Percentiles rank a stretch among this genome's conserved stretches.
Evolutionary conservation across 2,113 vertebrate genomes (phyloP).

Genomic region (Pelodiscus sinensis): DNA sequence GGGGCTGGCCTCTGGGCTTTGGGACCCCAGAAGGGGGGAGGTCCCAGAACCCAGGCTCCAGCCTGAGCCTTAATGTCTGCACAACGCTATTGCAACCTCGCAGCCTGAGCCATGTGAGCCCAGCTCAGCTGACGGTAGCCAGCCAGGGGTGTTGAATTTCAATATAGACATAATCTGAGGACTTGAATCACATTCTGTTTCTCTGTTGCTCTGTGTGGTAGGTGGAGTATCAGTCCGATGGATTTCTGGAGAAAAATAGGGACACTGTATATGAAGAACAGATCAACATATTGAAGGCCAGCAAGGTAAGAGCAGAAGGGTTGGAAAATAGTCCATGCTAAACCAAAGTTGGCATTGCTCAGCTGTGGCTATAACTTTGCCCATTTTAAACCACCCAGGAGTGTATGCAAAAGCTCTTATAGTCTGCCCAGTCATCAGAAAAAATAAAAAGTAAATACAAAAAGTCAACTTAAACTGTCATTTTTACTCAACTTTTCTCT

Average conservation of each 20-base stretch:
- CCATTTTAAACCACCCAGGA: background rate
- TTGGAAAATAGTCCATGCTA: background rate
- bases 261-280: conserved; percentile 93
- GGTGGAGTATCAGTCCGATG: conserved; percentile 92
- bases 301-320: conserved; percentile 80
- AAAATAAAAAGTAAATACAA: background rate
- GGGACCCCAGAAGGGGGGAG: background rate
- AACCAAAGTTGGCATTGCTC: background rate
- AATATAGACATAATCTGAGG: background rate
- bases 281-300: conserved; percentile 94
- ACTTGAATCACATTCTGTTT: background rate
- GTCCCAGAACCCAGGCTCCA: background rate
- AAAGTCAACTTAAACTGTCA: background rate
- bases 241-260: conserved; percentile 93
- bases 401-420: background rate
- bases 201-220: conserved; percentile 27
- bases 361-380: background rate
- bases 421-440: background rate
- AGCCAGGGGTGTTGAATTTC: background rate
- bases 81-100: background rate
- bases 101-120: background rate
- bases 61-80: background rate
- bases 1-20: background rate
- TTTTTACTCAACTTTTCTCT: background rate
- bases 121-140: background rate